Conservation (phyloP, 2,113 vertebrate species). For the Perca fluviatilis region DNA sequence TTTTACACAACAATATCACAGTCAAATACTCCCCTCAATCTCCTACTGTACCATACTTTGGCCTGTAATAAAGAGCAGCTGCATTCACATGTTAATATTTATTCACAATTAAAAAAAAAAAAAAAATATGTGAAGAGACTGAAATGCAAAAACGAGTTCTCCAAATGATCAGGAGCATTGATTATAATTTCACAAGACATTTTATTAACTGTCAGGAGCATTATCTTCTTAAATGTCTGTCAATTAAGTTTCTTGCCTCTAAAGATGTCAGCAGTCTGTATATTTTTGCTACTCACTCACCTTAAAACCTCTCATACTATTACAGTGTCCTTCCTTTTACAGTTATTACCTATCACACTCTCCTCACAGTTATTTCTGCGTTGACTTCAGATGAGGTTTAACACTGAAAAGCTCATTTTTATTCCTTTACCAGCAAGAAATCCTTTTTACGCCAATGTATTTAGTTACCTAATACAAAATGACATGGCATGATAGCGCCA, state of each 20-base stretch:
- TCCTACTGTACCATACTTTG: not conserved
- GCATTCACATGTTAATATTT: not conserved
- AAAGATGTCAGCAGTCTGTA: not conserved
- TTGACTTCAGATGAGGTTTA: constrained; percentile 12
- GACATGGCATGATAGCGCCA: not conserved
- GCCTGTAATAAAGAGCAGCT: not conserved
- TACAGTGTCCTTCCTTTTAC: not conserved
- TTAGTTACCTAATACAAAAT: constrained; percentile 22
- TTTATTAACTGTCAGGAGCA: not conserved
- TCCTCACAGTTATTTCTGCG: not conserved
- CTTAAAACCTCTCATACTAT: not conserved
- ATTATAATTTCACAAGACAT: not conserved
- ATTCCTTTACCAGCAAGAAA: constrained; percentile 14
- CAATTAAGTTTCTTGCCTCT: not conserved
- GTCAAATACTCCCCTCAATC: not conserved
- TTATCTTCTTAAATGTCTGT: constrained; percentile 1
- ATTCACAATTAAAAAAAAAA: no score
- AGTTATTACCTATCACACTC: not conserved
- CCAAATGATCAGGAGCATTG: not conserved
- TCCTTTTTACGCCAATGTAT: constrained; percentile 29
- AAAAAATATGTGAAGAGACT: not conserved
- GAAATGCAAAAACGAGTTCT: not conserved
- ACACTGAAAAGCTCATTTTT: constrained; percentile 20
- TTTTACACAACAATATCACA: not conserved
- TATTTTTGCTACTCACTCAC: not conserved